Evolutionary conservation across 2,797 vertebrate species (phyloP), one percentile per base, ranked within the genome.

Genomic region (Phataginus tricuspis): DNA sequence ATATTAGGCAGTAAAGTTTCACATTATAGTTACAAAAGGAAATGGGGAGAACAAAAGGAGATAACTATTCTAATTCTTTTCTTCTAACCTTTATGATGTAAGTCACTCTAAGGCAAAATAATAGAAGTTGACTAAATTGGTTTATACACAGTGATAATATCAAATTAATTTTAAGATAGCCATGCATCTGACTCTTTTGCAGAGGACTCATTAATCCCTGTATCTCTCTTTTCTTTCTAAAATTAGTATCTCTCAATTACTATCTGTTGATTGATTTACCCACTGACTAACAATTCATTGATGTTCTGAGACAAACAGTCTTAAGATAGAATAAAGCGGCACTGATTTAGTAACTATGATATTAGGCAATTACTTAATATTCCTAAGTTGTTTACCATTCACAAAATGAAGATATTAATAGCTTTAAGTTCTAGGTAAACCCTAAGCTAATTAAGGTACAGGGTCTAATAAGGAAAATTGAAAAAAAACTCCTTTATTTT

Each of bases 51-150:
- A 34, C 13, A 2, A 6, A 5, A 19, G 16, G 15, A 42, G 11
- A 39, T 66, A 78, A 71, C 61, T 83, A 77, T 45, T 90, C 29
- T 85, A 68, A 8, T 68, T 79, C 4, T 95, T 29, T 83, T 42
- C 57, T 87, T 57, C 5, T 61, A 45, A 4, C 2, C 49, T 74
- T 91, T 21, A 53, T 39, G 4, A 78, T 77, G 78, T 78, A 86
- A 78, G 19, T 34, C 15, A 82, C 31, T 59, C 72, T 61, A 72
- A 93, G 11, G 13, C 25, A 8, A 63, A 80, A 5, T 42, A 55
- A 45, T 19, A 59, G 45, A 69, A 42, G 11, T 14, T 42, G 15
- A 77, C 21, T 57, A 78, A 86, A 55, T 49, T 71, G 45, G 13
- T 75, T 93, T 83, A 66, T 64, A 25, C 13, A 34, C 9, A 66